These are phyloP conservation scores for Nibea coibor DNA, from an alignment of 2,113 vertebrate species.

Conservation along the genomic window DNA sequence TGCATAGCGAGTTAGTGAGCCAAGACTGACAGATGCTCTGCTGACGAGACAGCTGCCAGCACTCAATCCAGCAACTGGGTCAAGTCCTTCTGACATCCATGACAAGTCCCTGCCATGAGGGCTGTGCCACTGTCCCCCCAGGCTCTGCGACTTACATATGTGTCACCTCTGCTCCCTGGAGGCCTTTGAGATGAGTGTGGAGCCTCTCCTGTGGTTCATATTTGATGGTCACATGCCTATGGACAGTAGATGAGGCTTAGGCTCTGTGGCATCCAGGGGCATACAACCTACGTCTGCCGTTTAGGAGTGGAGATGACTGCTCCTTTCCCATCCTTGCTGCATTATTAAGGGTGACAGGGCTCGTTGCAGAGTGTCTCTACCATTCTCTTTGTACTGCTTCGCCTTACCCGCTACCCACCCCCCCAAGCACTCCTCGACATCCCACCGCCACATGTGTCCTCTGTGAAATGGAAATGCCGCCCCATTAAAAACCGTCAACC, in stretches of 20 bases:
- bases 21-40: conserved; percentile 65
- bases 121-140: conserved; percentile 55
- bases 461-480: conserved; percentile 85
- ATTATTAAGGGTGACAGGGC: conserved; percentile 78
- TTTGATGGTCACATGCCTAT: not conserved
- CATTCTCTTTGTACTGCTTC: conserved; percentile 80
- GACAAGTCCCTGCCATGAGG: conserved; percentile 63
- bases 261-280: conserved; percentile 30
- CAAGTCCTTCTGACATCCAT: conserved; percentile 68
- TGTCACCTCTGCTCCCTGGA: conserved; percentile 56
- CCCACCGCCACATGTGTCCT: conserved; percentile 75
- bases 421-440: conserved; percentile 47
- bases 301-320: conserved; percentile 64
- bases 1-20: conserved; percentile 16
- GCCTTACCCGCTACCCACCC: not conserved
- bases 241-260: conserved; percentile 39
- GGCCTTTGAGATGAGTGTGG: conserved; percentile 21
- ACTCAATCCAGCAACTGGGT: conserved; percentile 72
- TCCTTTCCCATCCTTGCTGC: conserved; percentile 55
- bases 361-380: conserved; percentile 69
- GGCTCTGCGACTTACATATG: conserved; percentile 52
- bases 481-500: conserved; percentile 81
- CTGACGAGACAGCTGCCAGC: conserved; percentile 71
- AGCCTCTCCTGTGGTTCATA: conserved; percentile 34
- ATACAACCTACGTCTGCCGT: conserved; percentile 39